These are phyloP conservation scores for Uloborus diversus DNA, from an alignment of 1,140 invertebrate species.

Conservation along the genomic window DNA sequence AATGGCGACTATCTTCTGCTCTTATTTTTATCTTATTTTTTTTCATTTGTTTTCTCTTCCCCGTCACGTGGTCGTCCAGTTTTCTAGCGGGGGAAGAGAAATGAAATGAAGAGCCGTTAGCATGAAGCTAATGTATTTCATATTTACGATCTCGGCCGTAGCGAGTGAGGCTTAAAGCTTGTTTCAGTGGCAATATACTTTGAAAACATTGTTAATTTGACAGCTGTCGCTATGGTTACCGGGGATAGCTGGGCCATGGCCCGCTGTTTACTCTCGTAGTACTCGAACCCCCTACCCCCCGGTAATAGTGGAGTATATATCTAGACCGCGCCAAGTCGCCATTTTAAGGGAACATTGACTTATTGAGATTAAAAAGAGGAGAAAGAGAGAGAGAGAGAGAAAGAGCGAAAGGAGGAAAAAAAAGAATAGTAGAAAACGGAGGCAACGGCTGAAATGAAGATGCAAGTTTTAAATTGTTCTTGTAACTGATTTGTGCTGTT, in stretches of 20 bases:
- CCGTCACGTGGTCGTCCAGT: conserved; percentile 48
- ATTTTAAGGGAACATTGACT: conserved; percentile 10
- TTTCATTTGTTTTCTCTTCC: neutral
- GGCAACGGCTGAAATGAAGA: too few relatives aligned
- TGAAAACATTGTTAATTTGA: conserved; percentile 57
- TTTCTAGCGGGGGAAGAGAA: neutral
- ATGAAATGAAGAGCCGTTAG: conserved; percentile 45
- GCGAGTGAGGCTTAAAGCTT: conserved; percentile 42
- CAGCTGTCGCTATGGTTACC: conserved; percentile 55
- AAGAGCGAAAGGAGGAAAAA: neutral
- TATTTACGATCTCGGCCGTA: conserved; percentile 47
- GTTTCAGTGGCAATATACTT: conserved; percentile 57
- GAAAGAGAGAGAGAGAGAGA: neutral
- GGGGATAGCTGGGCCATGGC: conserved; percentile 11
- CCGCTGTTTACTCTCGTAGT: conserved; percentile 34
- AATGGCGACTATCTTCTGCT: neutral
- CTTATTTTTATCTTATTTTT: conserved; percentile 27
- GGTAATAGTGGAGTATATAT: neutral
- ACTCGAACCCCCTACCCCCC: neutral
- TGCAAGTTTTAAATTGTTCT: too few relatives aligned
- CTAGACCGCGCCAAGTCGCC: conserved; percentile 12
- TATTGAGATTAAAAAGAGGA: conserved; percentile 22
- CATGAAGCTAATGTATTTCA: conserved; percentile 56
- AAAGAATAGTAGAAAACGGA: neutral
- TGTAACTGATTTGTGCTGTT: too few relatives aligned